Evolutionary conservation across 2,888 invertebrate genomes (phyloP).

Genomic region (Mayetiola destructor): DNA sequence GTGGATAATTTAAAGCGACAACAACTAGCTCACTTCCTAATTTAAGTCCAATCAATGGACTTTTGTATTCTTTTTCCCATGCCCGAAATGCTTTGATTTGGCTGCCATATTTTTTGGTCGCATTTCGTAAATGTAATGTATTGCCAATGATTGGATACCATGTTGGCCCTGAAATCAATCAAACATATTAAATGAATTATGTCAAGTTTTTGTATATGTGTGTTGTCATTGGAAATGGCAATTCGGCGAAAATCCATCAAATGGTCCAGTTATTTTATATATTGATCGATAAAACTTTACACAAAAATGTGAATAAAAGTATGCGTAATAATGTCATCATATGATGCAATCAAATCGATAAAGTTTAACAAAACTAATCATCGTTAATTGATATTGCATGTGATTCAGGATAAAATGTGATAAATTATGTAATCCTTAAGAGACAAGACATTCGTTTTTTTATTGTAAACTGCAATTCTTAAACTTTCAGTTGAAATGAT

Average conservation of each 20-base stretch:
- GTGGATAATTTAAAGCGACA: constrained; percentile 39
- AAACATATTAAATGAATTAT: background rate
- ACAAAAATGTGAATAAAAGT: background rate
- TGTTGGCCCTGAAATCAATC: constrained; percentile 26
- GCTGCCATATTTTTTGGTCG: constrained; percentile 33
- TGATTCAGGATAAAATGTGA: background rate
- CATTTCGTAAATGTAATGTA: constrained; percentile 27
- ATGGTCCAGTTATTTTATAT: background rate
- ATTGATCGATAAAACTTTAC: background rate
- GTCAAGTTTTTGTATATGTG: background rate
- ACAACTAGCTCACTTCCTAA: constrained; percentile 40
- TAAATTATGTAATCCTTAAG: background rate
- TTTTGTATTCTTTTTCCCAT: constrained; percentile 37
- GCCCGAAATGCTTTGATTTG: constrained; percentile 39
- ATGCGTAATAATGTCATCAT: background rate
- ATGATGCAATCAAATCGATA: background rate
- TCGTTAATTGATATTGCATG: too few species aligned
- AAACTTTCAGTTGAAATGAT: too few species aligned
- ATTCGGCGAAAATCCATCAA: background rate
- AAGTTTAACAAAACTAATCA: too few species aligned
- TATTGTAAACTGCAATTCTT: too few species aligned
- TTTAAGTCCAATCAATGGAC: constrained; percentile 42
- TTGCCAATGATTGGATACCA: constrained; percentile 33
- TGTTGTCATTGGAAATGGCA: background rate
- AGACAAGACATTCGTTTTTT: background rate